Base-by-base conservation (phyloP, 2,888 invertebrate genomes). In the Lasioglossum malachurum region DNA sequence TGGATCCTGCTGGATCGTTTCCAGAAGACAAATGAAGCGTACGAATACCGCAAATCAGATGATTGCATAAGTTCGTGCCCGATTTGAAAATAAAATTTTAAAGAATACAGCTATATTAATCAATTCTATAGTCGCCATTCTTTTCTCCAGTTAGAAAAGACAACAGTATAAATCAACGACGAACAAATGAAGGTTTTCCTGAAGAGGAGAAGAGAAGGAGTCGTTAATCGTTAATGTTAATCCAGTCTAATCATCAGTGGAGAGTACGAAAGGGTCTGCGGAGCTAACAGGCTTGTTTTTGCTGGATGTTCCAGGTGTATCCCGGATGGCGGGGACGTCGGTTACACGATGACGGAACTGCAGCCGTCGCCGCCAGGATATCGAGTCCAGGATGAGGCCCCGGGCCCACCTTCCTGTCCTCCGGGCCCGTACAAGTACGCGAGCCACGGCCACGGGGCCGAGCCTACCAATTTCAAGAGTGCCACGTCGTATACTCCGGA, bases 331-430 rank as follows among this genome's bases (percentile, higher is more conserved):
- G 95, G 95, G 95, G 95, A 93, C 93, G 93, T 94, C 87, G 93
- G 94, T 93, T 93, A 94, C 94, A 95, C 94, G 95, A 95, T 95
- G 95, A 95, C 95, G 94, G 95, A 95, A 93, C 91, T 95, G 93
- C 95, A 95, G 90, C 95, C 95, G 94, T 95, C 95, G 92, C 94
- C 94, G 91, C 92, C 95, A 91, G 95, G 95, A 90, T 95, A 95
- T 94, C 94, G 95, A 90, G 94, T 94, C 87, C 94, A 95, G 93
- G 94, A 95, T 94, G 95, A 95, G 93, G 93, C 94, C 92, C 94
- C 94, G 88, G 94, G 94, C 89, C 92, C 93, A 92, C 91, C 93
- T 87, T 90, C 93, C 92, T 93, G 93, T 89, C 88, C 91, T 84
- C 89, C 93, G 92, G 94, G 92, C 89, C 87, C 94, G 46, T 94